Base-by-base conservation (phyloP, 2,113 vertebrate genomes). In the Tetraodon nigroviridis region DNA sequence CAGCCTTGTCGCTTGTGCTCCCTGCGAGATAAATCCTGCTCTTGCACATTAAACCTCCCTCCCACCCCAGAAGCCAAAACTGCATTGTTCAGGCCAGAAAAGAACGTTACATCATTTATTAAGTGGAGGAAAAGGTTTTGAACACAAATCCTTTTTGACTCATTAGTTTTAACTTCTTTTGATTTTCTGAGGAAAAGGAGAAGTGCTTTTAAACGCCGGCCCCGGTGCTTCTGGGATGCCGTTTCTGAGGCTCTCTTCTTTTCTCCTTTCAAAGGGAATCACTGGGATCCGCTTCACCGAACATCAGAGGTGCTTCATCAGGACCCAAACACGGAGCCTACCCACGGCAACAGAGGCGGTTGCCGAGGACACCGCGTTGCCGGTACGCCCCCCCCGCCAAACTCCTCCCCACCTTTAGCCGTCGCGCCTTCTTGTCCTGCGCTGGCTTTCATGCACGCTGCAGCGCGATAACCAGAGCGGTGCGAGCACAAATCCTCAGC, bases 301-400 rank as follows among this genome's bases (percentile, higher is more conserved):
- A 82, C 86, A 91, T 86, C 90, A 91, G 82, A 87, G 85, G 73
- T 91, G 90, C 78, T 90, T 90, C 88, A 90, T 92, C 88, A 89
- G 87, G 80, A 81, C 79, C 69, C 90, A 91, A 80, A 87, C 86
- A 54, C 85, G 79, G 65, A 83, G 84, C 44, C 75, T 92, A 55
- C 90, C 90, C 51, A 61, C 56, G 19, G 61, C 81, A 60, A 52
- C 82, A 59, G 79, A 85, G 70, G 74, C 75, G 83, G 74, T 80
- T 47, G 66, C 73, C 40, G 77, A 84, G 65, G 81, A 84, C 60
- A 57, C 63, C 2, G 78, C 80, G 59, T 14, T 74, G 32, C 67
- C 55, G 81, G 84, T 89, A 81, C 16, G 65, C 45, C 58, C 76
- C 59, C 61, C 73, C 66, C n/a, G 51, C 63, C 73, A 61, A 51